Base-by-base conservation (phyloP, 1,140 invertebrate genomes). In the Nomia melanderi region DNA sequence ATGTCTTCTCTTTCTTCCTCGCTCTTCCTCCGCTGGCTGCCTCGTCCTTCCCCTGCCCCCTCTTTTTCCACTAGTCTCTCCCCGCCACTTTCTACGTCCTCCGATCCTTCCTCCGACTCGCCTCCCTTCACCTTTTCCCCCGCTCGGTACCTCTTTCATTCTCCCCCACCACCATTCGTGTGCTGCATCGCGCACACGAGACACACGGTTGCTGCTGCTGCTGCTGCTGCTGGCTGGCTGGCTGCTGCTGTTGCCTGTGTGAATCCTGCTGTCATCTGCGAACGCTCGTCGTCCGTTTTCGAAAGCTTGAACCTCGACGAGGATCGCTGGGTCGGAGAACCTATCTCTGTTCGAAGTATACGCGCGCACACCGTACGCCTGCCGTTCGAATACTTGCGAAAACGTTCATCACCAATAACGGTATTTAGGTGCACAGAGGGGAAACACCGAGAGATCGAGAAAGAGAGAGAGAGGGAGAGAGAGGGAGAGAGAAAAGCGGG, bases 1-100 rank as follows among this genome's bases (percentile, higher is more conserved):
- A 91, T 92, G 91, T 92, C 91, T 92, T 87, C 87, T 84, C 79
- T 79, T 79, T 83, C 82, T 86, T 84, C 83, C 84, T 88, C 86
- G 64, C 81, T 83, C 77, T 69, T 70, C 53, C 66, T 73, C 54
- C 39, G 65, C 63, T 57, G 27, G 33, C 50, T 67, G 66, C 60
- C 47, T 73, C 60, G 50, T 64, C 66, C 31, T 63, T 33, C 25
- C 36, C 44, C 57, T 75, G 56, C 64, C 70, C 25, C 27, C 33
- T 65, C n/a, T 44, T 69, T 47, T 41, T 62, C 29, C 41, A 27
- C 23, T 47, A 47, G 27, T 11, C 41, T 31, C 31, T 71, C 47
- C 65, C 60, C 57, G n/a, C 53, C 53, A 7, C 60, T 47, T 44
- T 63, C 72, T 56, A 23, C 47, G 62, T 57, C 56, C 59, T 56